These are phyloP conservation scores for Platyscapa corneri DNA, from an alignment of 1,140 invertebrate genomes.

Conservation along the genomic window DNA sequence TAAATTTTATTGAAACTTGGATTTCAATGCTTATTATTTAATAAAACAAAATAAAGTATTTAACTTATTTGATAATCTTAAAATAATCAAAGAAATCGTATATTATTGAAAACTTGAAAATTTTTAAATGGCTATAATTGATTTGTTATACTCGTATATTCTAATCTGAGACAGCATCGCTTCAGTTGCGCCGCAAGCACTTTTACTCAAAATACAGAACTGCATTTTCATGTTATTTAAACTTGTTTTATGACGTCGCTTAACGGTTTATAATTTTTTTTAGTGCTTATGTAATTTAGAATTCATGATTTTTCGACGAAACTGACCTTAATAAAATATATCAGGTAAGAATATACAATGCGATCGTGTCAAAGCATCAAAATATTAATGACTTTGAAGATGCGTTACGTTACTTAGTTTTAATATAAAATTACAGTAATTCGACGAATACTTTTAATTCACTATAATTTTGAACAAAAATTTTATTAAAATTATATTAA, in stretches of 20 bases:
- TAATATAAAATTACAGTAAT: neutral
- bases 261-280: conserved; percentile 46
- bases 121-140: neutral
- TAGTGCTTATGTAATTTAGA: conserved; percentile 34
- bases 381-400: neutral
- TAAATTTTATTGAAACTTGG: neutral
- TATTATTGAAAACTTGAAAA: neutral
- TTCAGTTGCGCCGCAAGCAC: conserved; percentile 3
- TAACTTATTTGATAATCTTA: neutral
- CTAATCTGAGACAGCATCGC: neutral
- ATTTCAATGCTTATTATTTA: neutral
- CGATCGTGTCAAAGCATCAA: neutral
- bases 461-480: neutral
- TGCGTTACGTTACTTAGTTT: neutral
- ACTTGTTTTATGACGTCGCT: conserved; percentile 45
- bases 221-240: conserved; percentile 49
- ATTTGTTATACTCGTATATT: neutral
- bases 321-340: conserved; percentile 19
- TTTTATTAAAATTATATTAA: neutral
- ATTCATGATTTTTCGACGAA: conserved; percentile 27
- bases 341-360: neutral
- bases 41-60: neutral
- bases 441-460: neutral
- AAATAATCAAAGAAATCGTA: neutral
- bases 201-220: conserved; percentile 44